These are phyloP conservation scores for Lanius collurio DNA, from an alignment of 2,113 vertebrate species.

Conservation along the genomic window DNA sequence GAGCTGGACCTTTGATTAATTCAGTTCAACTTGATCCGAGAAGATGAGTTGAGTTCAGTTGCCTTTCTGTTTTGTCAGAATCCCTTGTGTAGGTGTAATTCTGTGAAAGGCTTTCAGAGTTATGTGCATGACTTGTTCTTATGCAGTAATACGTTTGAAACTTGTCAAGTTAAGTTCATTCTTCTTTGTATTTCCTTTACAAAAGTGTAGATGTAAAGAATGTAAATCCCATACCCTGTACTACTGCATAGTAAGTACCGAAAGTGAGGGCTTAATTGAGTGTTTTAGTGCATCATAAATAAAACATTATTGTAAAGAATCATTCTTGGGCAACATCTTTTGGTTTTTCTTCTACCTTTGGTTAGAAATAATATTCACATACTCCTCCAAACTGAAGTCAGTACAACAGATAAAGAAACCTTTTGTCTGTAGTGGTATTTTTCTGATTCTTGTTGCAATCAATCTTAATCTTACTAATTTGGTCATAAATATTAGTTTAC, in stretches of 20 bases:
- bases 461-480: neutral
- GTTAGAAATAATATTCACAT: neutral
- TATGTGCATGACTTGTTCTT: neutral
- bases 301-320: neutral
- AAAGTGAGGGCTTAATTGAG: neutral
- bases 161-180: neutral
- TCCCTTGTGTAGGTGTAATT: neutral
- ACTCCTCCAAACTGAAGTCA: neutral
- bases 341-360: neutral
- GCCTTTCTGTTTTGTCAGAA: neutral
- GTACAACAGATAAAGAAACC: neutral
- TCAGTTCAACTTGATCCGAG: neutral
- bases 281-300: neutral
- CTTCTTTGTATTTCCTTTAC: neutral
- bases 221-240: neutral
- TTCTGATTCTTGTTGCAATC: neutral
- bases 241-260: neutral
- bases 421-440: neutral
- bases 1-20: neutral
- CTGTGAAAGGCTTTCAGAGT: neutral
- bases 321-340: neutral
- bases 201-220: neutral
- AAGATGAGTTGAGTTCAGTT: neutral
- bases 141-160: neutral
- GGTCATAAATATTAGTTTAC: neutral